Evolutionary conservation across 2,113 vertebrate species (phyloP).

Genomic region (Pelusios castaneus): DNA sequence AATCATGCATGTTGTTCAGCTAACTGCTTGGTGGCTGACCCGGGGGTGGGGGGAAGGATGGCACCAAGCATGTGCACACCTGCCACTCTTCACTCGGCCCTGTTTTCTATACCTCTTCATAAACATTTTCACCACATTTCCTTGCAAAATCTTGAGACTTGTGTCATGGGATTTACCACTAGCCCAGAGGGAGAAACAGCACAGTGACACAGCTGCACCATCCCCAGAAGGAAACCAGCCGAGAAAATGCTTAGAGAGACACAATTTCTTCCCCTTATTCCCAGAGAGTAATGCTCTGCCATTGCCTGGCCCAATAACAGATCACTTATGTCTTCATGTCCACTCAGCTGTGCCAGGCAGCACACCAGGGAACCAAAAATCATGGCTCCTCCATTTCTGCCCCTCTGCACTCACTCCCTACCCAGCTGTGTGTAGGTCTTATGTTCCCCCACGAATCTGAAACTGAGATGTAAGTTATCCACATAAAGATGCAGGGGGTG

Average conservation of each 20-base stretch:
- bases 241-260: background rate
- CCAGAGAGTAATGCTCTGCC: background rate
- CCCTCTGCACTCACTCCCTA: background rate
- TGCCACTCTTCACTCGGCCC: background rate
- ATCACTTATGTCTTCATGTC: background rate
- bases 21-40: background rate
- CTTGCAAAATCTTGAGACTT: background rate
- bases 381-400: background rate
- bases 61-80: background rate
- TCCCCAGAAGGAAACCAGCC: background rate
- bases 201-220: background rate
- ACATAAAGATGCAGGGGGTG: background rate
- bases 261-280: background rate
- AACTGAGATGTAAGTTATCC: background rate
- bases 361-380: background rate
- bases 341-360: background rate
- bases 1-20: background rate
- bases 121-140: background rate
- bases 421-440: background rate
- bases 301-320: background rate
- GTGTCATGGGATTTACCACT: background rate
- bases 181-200: background rate
- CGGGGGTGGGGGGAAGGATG: background rate
- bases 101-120: background rate
- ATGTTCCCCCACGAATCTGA: background rate